Evolutionary conservation across 2,888 invertebrate genomes (phyloP), one percentile per base, ranked within the genome.

Genomic region (Calameuta idolon): DNA sequence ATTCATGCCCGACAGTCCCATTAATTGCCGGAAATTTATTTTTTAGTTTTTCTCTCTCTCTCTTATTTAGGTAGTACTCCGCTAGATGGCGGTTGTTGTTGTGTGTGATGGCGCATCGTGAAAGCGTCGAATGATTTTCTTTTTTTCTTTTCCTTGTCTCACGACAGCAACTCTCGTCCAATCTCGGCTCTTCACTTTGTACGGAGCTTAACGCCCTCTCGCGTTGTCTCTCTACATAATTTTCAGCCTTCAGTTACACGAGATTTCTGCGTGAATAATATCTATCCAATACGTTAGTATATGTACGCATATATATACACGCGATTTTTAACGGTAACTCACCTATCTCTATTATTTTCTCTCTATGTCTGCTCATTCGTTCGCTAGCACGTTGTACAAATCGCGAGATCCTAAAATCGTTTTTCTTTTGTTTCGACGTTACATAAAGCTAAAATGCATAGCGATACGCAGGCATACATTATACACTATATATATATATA

Each of bases 21-120:
- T 40, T 9, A 4, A 40, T 15, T 40, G 23, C 23, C 15, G 15
- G 15, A 40, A 40, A 40, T 75, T 73, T 79, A 78, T 76, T 34
- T 34, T 81, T 80, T 80, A 55, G 76, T 79, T 80, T 75, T 77
- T 73, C 75, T 81, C 76, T 37, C 77, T 78, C 4, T 40, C 15
- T 40, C 15, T 40, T 4, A 9, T 23, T 55, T 55, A 55, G 55
- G 55, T 55, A 55, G 23, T 55, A 23, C 55, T 55, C 23, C 9
- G 9, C 1, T 55, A 23, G 55, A 55, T 55, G 23, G 55, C 23
- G 23, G 9, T 55, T 37, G 37, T 55, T 55, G 9, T 23, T 23
- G 3, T 55, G 55, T 23, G 55, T 55, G 55, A 23, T 55, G 23
- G 55, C 55, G 9, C 55, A 55, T 55, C 55, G 55, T 55, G 55